phyloP scores from a whole-genome alignment of 2,797 vertebrate species.

The Epinephelus malabaricus region DNA sequence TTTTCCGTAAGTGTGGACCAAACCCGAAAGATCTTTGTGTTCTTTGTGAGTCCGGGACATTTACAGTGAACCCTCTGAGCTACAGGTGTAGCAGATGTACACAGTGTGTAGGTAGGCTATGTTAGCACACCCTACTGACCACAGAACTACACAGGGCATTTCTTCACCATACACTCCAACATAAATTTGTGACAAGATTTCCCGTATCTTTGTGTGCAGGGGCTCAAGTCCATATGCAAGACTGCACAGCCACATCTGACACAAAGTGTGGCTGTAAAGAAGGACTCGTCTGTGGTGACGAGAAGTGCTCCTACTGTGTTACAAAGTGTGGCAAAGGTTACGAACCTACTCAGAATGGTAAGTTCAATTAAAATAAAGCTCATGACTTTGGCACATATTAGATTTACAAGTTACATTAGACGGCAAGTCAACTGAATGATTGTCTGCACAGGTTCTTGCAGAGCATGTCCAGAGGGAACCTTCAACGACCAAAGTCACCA shows the following conservation, averaged over 20 bases:
- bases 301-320: conserved; percentile 70
- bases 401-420: neutral
- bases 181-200: neutral
- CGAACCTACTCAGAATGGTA: conserved; percentile 72
- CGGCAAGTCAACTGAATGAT: neutral
- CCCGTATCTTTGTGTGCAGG: conserved; percentile 58
- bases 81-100: conserved; percentile 29
- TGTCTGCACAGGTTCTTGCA: conserved; percentile 77
- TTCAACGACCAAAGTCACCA: conserved; percentile 81
- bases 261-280: conserved; percentile 78
- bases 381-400: neutral
- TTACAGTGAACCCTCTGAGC: accelerated
- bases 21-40: conserved; percentile 55
- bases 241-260: conserved; percentile 69
- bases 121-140: conserved; percentile 7
- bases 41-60: conserved; percentile 66
- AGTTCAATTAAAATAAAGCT: conserved; percentile 37
- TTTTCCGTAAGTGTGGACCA: neutral
- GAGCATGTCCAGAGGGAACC: conserved; percentile 75
- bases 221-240: conserved; percentile 14
- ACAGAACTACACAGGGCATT: neutral
- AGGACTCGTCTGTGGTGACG: conserved; percentile 74
- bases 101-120: conserved; percentile 78
- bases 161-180: too few relatives aligned
- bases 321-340: conserved; percentile 69